Conservation (phyloP, 2,113 vertebrate genomes). For the Hippoglossus stenolepis region DNA sequence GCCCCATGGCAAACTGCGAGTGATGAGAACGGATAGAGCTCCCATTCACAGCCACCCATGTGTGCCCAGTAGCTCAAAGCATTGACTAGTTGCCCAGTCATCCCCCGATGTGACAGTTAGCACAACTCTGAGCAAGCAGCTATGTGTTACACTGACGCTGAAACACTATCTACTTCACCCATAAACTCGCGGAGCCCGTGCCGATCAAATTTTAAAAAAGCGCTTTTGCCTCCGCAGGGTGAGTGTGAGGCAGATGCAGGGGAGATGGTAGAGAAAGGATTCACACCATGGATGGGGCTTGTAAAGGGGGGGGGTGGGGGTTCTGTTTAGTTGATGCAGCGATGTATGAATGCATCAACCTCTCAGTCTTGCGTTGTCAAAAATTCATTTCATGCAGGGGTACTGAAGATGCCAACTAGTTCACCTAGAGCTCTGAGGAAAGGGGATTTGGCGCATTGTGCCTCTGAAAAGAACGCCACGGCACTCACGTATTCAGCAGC, state of each 20-base stretch:
- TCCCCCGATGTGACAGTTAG: slow-evolving; percentile 63
- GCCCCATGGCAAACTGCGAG: slow-evolving; percentile 74
- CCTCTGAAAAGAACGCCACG: slow-evolving; percentile 49
- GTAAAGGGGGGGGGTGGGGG: neutral
- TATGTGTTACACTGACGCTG: slow-evolving; percentile 36
- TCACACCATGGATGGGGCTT: slow-evolving; percentile 31
- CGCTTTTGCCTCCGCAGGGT: slow-evolving; percentile 17
- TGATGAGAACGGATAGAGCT: slow-evolving; percentile 74
- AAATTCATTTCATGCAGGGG: slow-evolving; percentile 62
- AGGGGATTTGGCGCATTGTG: slow-evolving; percentile 61
- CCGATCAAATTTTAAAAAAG: slow-evolving; percentile 36
- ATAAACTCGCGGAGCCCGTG: neutral
- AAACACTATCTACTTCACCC: slow-evolving; percentile 38
- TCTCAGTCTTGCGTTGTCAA: slow-evolving; percentile 55
- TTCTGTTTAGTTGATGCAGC: slow-evolving; percentile 16
- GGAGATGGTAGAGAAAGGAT: slow-evolving; percentile 65
- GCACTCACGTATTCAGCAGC: slow-evolving; percentile 62
- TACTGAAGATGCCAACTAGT: slow-evolving; percentile 59
- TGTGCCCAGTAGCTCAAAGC: slow-evolving; percentile 73
- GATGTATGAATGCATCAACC: slow-evolving; percentile 48
- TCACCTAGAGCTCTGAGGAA: slow-evolving; percentile 71
- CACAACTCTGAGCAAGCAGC: slow-evolving; percentile 42
- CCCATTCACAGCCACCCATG: slow-evolving; percentile 71
- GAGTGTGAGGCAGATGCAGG: slow-evolving; percentile 10
- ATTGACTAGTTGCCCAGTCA: slow-evolving; percentile 66